Percentiles rank a stretch among this genome's conserved stretches.
phyloP scores from a whole-genome alignment of 2,113 vertebrate genomes.

The Hemiprocne comata region DNA sequence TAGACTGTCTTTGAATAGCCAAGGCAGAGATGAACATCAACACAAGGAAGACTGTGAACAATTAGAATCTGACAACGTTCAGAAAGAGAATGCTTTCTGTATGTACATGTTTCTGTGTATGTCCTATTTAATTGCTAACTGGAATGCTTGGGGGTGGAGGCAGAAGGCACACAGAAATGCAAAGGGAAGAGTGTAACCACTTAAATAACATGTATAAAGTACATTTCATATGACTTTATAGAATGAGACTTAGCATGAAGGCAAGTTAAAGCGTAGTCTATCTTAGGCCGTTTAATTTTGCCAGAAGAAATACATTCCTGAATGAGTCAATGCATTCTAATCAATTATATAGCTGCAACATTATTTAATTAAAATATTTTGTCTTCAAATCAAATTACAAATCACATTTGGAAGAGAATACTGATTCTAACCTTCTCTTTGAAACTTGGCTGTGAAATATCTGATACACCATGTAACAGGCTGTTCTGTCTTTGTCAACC shows the following conservation, averaged over 20 bases:
- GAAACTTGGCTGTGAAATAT: not conserved
- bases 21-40: conserved; percentile 55
- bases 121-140: not conserved
- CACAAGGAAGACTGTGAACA: conserved; percentile 42
- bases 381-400: not conserved
- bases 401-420: not conserved
- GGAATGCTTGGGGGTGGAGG: not conserved
- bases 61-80: conserved; percentile 65
- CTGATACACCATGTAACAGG: not conserved
- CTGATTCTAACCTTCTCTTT: not conserved
- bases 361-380: not conserved
- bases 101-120: not conserved
- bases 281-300: not conserved
- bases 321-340: not conserved
- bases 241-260: not conserved
- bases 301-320: not conserved
- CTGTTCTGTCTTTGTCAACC: not conserved
- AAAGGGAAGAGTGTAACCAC: not conserved
- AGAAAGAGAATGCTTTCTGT: conserved; percentile 70
- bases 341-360: not conserved
- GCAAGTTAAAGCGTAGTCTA: not conserved
- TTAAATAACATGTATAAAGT: not conserved
- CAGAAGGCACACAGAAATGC: not conserved
- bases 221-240: not conserved
- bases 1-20: conserved; percentile 68